Evolutionary conservation across 2,113 vertebrate genomes (phyloP).

Genomic region (Mesoclemmys tuberculata): DNA sequence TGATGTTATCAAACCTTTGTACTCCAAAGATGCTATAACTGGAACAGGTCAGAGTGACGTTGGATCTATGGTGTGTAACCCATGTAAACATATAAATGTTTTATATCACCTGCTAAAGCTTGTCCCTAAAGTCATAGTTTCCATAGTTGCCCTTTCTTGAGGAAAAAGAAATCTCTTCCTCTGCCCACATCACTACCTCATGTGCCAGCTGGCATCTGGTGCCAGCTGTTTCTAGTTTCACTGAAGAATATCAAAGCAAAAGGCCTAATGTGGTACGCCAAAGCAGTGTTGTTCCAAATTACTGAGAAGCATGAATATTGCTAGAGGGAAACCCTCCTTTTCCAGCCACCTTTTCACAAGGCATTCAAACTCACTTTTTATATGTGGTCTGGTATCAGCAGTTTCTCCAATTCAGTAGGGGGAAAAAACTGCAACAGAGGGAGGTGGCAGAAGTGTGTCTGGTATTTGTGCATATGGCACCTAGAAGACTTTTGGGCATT

Average conservation of each 20-base stretch:
- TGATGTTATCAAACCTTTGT: conserved; percentile 29
- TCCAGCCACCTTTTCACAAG: conserved; percentile 35
- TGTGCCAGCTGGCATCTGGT: conserved; percentile 59
- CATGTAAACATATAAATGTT: conserved; percentile 37
- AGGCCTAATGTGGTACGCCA: conserved; percentile 43
- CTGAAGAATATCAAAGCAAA: conserved; percentile 49
- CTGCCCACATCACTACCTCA: conserved; percentile 47
- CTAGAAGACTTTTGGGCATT: neutral
- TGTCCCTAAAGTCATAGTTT: conserved; percentile 58
- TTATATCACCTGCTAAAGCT: conserved; percentile 69
- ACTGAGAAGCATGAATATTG: conserved; percentile 53
- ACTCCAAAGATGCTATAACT: neutral
- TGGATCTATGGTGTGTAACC: conserved; percentile 7
- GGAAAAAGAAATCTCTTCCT: conserved; percentile 60
- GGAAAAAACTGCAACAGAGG: neutral
- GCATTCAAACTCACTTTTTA: conserved; percentile 33
- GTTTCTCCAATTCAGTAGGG: neutral
- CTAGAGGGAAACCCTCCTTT: conserved; percentile 43
- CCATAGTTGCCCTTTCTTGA: conserved; percentile 50
- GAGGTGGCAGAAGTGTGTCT: neutral
- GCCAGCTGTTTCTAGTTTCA: conserved; percentile 68
- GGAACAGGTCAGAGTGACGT: conserved; percentile 33
- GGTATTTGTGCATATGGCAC: neutral
- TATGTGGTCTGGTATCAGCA: neutral
- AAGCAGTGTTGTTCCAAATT: conserved; percentile 49